Conservation (phyloP, 1,140 invertebrate genomes). For the Hormaphis cornu region DNA sequence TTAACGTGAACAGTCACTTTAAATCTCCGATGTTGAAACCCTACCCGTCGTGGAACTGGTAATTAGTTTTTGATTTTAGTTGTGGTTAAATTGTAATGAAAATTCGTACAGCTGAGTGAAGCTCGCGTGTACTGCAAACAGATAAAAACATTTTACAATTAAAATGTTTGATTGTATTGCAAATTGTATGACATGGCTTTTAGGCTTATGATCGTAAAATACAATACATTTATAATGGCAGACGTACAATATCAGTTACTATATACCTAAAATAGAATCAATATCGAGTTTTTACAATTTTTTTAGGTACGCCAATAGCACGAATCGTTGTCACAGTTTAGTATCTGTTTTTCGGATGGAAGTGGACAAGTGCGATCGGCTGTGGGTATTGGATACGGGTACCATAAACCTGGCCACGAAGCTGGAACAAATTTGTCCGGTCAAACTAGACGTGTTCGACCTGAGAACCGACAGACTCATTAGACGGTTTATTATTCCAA, state of each 20-base stretch:
- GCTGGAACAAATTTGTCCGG: slow-evolving; percentile 59
- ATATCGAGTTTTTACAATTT: background rate
- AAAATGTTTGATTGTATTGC: too few relatives aligned
- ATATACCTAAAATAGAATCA: background rate
- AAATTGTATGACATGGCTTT: too few relatives aligned
- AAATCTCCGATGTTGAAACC: slow-evolving; percentile 55
- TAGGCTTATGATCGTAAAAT: too few relatives aligned
- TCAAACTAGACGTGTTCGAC: slow-evolving; percentile 64
- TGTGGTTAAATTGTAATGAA: background rate
- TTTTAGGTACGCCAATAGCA: slow-evolving; percentile 41
- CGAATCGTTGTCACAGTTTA: slow-evolving; percentile 51
- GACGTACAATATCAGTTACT: too few relatives aligned
- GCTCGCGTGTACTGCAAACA: too few relatives aligned
- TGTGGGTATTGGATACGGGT: slow-evolving; percentile 68
- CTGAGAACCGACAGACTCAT: slow-evolving; percentile 54
- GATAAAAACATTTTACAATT: too few relatives aligned
- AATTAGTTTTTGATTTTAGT: slow-evolving; percentile 44
- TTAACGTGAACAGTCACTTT: slow-evolving; percentile 38
- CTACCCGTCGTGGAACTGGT: slow-evolving; percentile 64
- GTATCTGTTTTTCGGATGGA: slow-evolving; percentile 68
- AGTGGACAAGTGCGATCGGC: slow-evolving; percentile 56
- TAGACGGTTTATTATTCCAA: slow-evolving; percentile 53
- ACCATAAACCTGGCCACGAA: slow-evolving; percentile 58
- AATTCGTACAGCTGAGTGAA: background rate
- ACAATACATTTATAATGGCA: too few relatives aligned